Evolutionary conservation across 2,888 invertebrate genomes (phyloP), one percentile per base, ranked within the genome.

Genomic region (Theretra japonica): DNA sequence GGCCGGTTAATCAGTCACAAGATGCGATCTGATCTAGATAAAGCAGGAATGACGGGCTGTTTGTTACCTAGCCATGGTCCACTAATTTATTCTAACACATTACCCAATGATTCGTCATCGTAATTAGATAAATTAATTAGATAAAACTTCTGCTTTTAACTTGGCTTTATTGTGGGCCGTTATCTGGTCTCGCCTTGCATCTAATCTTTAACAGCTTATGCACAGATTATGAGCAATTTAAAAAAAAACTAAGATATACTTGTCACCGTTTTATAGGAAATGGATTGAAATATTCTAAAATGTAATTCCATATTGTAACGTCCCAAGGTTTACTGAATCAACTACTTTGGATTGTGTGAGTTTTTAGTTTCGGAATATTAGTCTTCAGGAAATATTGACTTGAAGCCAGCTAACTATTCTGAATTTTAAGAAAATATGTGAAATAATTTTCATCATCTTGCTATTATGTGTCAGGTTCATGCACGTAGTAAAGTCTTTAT

Each of bases 1-100:
- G 59, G 50, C 59, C 60, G 53, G 68, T 72, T 85, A 84, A 88
- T 88, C 87, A 77, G 80, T 80, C 75, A 74, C 74, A 74, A 76
- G 69, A 72, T 72, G 53, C 68, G 80, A 88, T 88, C 87, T 84
- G 82, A 89, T 88, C 87, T 84, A 80, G 86, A 87, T 88, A 78
- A 75, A 75, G 75, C 75, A 68, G 76, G 83, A 85, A 84, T 84
- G 87, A 87, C 83, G 85, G 82, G 77, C 79, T 79, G 81, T 82
- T 82, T 81, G 79, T 80, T 81, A 78, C 77, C 80, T 82, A 82
- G 82, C 81, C 80, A 82, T 78, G 77, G 73, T 81, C 79, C 33
- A 72, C 69, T 86, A 86, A 88, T 88, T 86, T 85, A 86, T 87
- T 86, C 82, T 73, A 53, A 71, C 73, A 72, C 72, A 71, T 74